Conservation (phyloP, 2,888 invertebrate genomes). For the Sphaerophoria taeniata region DNA sequence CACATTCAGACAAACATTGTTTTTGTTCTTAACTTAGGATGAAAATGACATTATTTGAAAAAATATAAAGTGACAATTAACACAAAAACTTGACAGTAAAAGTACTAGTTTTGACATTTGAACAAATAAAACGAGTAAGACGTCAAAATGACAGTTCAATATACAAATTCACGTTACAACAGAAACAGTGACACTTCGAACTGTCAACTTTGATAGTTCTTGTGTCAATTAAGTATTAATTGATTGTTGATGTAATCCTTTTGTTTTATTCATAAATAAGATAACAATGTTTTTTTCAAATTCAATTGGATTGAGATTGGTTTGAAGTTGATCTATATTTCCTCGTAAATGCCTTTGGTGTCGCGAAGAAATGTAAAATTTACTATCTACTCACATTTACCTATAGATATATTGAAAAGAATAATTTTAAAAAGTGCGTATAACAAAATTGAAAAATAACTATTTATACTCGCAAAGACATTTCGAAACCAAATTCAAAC, state of each 20-base stretch:
- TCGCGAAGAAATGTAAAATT: slow-evolving; percentile 39
- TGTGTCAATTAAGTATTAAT: slow-evolving; percentile 55
- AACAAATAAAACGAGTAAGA: too few relatives aligned
- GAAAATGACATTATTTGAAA: background rate
- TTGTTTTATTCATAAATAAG: slow-evolving; percentile 57
- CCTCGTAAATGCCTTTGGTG: slow-evolving; percentile 43
- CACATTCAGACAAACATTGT: slow-evolving; percentile 50
- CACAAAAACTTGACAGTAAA: background rate
- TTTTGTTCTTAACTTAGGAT: slow-evolving; percentile 7
- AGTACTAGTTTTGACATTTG: background rate
- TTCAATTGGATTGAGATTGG: slow-evolving; percentile 48
- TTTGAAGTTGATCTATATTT: slow-evolving; percentile 28
- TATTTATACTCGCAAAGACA: slow-evolving; percentile 47
- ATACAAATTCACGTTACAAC: background rate
- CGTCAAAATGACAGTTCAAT: background rate
- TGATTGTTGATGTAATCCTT: slow-evolving; percentile 40
- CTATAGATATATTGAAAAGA: slow-evolving; percentile 2
- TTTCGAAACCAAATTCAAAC: slow-evolving; percentile 35
- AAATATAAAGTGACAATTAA: background rate
- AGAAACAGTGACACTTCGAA: background rate
- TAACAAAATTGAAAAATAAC: background rate
- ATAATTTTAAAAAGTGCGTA: background rate
- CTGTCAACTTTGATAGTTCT: background rate
- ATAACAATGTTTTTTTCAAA: slow-evolving; percentile 31
- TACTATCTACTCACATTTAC: slow-evolving; percentile 5